phyloP scores from a whole-genome alignment of 2,888 invertebrate species.

The Yponomeuta evonymella region DNA sequence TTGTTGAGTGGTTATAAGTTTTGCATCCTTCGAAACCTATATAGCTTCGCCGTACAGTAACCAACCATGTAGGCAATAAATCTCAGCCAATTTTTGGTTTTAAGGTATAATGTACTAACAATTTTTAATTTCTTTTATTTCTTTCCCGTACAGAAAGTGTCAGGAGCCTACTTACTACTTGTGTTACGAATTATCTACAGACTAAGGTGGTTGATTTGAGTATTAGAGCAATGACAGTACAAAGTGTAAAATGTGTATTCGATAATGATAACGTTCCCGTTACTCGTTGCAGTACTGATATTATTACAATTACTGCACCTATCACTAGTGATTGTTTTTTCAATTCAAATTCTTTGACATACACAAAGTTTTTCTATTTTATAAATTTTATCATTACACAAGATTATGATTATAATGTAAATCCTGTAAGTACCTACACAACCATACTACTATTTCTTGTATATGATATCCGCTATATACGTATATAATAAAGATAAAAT shows the following conservation, averaged over 20 bases:
- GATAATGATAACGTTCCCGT: neutral
- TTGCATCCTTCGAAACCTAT: slow-evolving; percentile 25
- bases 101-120: slow-evolving; percentile 26
- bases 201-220: slow-evolving; percentile 6
- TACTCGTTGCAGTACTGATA: neutral
- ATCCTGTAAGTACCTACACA: slow-evolving; percentile 44
- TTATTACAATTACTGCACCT: neutral
- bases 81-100: slow-evolving; percentile 53
- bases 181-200: neutral
- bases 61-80: slow-evolving; percentile 31
- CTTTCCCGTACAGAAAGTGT: neutral
- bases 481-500: slow-evolving; percentile 22
- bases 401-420: slow-evolving; percentile 18
- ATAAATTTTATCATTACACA: neutral
- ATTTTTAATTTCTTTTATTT: neutral
- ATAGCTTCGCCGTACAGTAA: slow-evolving; percentile 21
- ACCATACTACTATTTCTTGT: slow-evolving; percentile 35
- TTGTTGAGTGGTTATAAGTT: slow-evolving; percentile 23
- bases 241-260: neutral
- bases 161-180: neutral
- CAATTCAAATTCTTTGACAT: neutral
- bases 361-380: neutral
- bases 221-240: slow-evolving; percentile 3
- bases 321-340: neutral
- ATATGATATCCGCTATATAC: slow-evolving; percentile 1